These are phyloP conservation scores for Chlorops oryzae DNA, from an alignment of 1,140 invertebrate genomes.

Conservation along the genomic window DNA sequence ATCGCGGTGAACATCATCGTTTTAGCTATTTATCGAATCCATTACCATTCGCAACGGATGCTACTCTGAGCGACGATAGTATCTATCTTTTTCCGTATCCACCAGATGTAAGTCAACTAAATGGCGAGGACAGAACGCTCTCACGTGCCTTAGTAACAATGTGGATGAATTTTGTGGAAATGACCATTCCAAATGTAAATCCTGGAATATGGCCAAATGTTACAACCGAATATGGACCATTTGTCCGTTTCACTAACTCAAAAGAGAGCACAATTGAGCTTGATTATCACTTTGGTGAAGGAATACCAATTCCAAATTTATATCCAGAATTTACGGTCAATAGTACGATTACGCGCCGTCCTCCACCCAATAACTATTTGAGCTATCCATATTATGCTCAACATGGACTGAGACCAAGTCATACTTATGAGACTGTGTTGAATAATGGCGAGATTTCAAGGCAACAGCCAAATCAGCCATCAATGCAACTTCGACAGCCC, in stretches of 20 bases:
- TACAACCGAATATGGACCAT: constrained; percentile 32
- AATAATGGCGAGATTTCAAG: no score
- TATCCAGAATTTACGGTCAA: constrained; percentile 22
- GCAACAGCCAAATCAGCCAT: no score
- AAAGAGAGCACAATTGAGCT: constrained; percentile 25
- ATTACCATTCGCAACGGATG: constrained; percentile 36
- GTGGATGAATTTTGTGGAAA: constrained; percentile 35
- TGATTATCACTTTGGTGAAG: constrained; percentile 38
- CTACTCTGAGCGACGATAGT: constrained; percentile 42
- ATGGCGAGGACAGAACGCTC: constrained; percentile 27
- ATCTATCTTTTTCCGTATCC: constrained; percentile 46
- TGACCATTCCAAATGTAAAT: constrained; percentile 25
- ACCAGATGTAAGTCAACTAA: constrained; percentile 24
- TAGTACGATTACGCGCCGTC: no score
- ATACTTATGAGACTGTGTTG: no score
- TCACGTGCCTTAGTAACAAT: constrained; percentile 30
- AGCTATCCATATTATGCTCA: no score
- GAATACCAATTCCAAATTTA: constrained; percentile 29
- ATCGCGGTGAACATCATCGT: constrained; percentile 38
- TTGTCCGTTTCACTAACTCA: constrained; percentile 34
- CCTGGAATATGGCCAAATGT: constrained; percentile 31
- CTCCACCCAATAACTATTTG: background rate
- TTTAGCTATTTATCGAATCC: constrained; percentile 29
- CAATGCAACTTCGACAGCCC: no score
- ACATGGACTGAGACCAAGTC: no score